Conservation (phyloP, 2,888 invertebrate species). For the Nomada flava region DNA sequence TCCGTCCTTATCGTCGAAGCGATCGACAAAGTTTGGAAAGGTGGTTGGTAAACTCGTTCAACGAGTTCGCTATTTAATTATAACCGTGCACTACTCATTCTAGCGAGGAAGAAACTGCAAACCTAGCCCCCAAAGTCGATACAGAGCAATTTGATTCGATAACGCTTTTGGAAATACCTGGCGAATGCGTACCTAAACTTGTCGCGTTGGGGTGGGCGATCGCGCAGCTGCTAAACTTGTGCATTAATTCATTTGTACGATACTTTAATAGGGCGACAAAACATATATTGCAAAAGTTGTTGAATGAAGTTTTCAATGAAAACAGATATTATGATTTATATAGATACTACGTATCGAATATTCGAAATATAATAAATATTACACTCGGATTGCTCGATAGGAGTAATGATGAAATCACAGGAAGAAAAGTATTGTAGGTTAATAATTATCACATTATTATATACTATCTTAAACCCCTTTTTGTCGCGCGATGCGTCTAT, state of each 20-base stretch:
- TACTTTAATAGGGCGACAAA: too few species aligned
- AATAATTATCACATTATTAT: too few species aligned
- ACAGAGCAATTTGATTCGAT: constrained; percentile 25
- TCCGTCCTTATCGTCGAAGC: constrained; percentile 15
- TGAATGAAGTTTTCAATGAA: background rate
- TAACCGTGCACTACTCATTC: constrained; percentile 54
- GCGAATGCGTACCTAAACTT: constrained; percentile 59
- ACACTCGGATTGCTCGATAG: too few species aligned
- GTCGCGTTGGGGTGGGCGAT: constrained; percentile 38
- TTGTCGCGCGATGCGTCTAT: background rate
- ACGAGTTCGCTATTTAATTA: constrained; percentile 67
- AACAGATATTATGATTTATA: too few species aligned
- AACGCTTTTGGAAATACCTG: constrained; percentile 52
- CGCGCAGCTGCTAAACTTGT: background rate
- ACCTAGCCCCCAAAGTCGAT: constrained; percentile 2
- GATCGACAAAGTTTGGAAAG: constrained; percentile 55
- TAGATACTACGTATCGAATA: too few species aligned
- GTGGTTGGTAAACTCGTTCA: constrained; percentile 41
- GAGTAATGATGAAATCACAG: background rate
- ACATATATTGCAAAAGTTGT: background rate
- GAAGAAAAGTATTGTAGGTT: background rate
- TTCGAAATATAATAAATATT: too few species aligned
- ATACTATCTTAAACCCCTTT: background rate
- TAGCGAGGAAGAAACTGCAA: constrained; percentile 34
- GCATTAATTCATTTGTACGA: too few species aligned